Evolutionary conservation across 2,113 vertebrate genomes (phyloP).

Genomic region (Boleophthalmus pectinirostris): DNA sequence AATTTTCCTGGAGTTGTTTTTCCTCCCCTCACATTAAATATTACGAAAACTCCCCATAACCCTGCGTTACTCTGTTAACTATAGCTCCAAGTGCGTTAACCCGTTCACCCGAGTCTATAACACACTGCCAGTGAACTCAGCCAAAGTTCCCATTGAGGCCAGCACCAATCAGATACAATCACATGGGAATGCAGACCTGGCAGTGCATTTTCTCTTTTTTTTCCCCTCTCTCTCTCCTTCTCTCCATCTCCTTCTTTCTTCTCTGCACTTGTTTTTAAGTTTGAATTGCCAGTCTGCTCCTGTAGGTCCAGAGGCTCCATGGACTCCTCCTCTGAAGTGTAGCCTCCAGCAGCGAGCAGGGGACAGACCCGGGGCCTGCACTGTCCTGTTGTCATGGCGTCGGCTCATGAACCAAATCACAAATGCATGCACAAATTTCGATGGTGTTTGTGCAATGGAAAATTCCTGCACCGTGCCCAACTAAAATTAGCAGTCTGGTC

Average conservation of each 20-base stretch:
- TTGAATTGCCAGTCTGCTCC: slow-evolving; percentile 40
- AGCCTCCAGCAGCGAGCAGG: slow-evolving; percentile 36
- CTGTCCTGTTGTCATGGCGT: slow-evolving; percentile 44
- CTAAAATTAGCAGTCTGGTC: slow-evolving; percentile 4
- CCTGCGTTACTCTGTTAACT: neutral
- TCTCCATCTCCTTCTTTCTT: slow-evolving; percentile 35
- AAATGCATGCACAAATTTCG: slow-evolving; percentile 11
- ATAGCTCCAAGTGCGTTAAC: neutral
- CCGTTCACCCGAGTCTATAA: neutral
- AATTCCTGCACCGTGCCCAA: slow-evolving; percentile 28
- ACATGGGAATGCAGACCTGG: slow-evolving; percentile 20
- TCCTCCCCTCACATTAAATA: neutral
- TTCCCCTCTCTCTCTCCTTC: neutral
- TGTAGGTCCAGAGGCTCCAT: slow-evolving; percentile 37
- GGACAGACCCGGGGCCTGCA: slow-evolving; percentile 30
- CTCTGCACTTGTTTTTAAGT: slow-evolving; percentile 27
- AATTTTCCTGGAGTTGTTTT: neutral
- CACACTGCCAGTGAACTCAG: slow-evolving; percentile 3
- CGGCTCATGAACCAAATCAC: slow-evolving; percentile 19
- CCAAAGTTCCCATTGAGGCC: slow-evolving; percentile 14
- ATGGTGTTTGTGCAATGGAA: slow-evolving; percentile 22
- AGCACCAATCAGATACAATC: slow-evolving; percentile 17
- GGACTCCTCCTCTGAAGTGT: slow-evolving; percentile 38
- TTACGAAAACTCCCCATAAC: neutral
- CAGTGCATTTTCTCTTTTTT: slow-evolving; percentile 6